Percentiles rank a stretch among this genome's conserved stretches.
These are phyloP conservation scores for Halcyon senegalensis DNA, from an alignment of 2,113 vertebrate genomes.

Conservation along the genomic window DNA sequence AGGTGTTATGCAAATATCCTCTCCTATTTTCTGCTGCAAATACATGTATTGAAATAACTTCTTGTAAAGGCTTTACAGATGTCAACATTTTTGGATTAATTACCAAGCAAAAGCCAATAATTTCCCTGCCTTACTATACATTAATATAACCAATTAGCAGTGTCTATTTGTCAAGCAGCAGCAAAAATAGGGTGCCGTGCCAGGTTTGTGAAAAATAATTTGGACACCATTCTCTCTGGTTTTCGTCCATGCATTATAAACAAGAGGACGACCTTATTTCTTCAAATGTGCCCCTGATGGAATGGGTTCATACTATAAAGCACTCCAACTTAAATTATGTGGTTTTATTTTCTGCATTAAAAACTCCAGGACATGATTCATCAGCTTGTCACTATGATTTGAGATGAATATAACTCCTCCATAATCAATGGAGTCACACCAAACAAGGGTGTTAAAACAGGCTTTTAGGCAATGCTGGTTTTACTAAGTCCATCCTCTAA, in stretches of 20 bases:
- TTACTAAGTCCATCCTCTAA: neutral
- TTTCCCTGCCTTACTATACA: neutral
- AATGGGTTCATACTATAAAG: neutral
- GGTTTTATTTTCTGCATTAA: constrained; percentile 1
- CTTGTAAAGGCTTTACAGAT: neutral
- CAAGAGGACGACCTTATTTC: neutral
- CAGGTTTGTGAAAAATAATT: neutral
- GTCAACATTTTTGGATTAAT: neutral
- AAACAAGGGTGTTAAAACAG: neutral
- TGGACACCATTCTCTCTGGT: neutral
- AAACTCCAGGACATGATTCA: neutral
- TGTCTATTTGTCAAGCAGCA: neutral
- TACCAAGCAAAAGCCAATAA: neutral
- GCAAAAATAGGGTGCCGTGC: neutral
- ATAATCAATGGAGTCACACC: neutral
- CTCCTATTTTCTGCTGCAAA: neutral
- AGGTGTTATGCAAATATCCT: neutral
- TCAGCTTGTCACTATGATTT: neutral
- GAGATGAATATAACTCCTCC: neutral
- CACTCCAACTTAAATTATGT: neutral
- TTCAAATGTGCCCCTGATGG: neutral
- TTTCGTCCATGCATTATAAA: neutral
- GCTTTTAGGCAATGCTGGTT: neutral
- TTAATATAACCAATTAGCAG: neutral
- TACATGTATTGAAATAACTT: neutral